Conservation (phyloP, 37 sponge, comb jelly and placozoan genomes). For the Aplysina aerophoba region DNA sequence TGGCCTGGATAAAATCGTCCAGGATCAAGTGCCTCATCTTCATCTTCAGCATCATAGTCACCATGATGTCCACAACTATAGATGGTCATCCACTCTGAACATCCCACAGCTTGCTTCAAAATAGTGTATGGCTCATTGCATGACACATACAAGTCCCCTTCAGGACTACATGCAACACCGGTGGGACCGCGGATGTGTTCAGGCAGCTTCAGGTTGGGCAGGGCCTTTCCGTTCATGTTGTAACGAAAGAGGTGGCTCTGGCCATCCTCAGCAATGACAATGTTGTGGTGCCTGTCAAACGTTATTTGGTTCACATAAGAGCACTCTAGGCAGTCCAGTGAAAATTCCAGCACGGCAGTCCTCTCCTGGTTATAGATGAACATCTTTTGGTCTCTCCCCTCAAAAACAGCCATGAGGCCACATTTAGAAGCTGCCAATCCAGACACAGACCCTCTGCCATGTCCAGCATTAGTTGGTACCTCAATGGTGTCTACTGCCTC, state of each 20-base stretch:
- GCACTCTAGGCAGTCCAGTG: background rate
- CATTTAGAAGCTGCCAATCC: background rate
- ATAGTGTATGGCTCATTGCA: background rate
- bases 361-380: background rate
- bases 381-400: background rate
- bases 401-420: conserved; percentile 2
- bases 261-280: background rate
- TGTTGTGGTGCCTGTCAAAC: background rate
- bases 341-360: background rate
- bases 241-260: background rate
- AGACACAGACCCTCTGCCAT: background rate
- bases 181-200: background rate
- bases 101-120: background rate
- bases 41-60: too few relatives aligned
- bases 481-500: background rate
- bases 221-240: conserved; percentile 11
- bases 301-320: conserved; percentile 6
- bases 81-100: too few relatives aligned
- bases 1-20: background rate
- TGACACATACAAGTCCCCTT: conserved; percentile 15
- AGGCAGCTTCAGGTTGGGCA: background rate
- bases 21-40: background rate
- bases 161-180: background rate
- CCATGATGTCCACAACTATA: too few relatives aligned
- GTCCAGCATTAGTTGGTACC: background rate